A percentile compares a stretch with the other conserved stretches of the same genome.
Conservation (phyloP, 2,888 invertebrate genomes). For the Anticlea derivata region DNA sequence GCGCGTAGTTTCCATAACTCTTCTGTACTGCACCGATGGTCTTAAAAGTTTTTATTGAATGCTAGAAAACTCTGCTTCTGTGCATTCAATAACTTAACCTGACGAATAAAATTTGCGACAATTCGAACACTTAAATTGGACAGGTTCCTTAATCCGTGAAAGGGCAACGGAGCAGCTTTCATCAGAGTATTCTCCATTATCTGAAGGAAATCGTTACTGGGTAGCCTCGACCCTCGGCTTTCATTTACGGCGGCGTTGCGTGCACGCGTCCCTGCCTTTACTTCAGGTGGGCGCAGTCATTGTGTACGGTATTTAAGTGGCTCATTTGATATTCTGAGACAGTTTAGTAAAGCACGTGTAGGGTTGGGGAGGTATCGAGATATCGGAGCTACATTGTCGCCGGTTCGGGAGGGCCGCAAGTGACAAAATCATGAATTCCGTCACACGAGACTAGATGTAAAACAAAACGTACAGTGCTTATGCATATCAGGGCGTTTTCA, state of each 20-base stretch:
- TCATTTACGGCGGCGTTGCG: slow-evolving; percentile 79
- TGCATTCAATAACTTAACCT: slow-evolving; percentile 63
- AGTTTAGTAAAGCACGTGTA: slow-evolving; percentile 77
- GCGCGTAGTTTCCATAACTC: slow-evolving; percentile 65
- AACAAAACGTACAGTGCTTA: slow-evolving; percentile 6
- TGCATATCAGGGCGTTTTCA: not conserved
- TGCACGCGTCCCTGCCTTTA: slow-evolving; percentile 79
- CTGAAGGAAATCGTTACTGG: slow-evolving; percentile 82
- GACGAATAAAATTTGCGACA: slow-evolving; percentile 68
- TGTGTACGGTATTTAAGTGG: slow-evolving; percentile 81
- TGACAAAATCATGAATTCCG: slow-evolving; percentile 49
- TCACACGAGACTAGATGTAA: slow-evolving; percentile 49
- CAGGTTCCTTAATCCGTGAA: slow-evolving; percentile 74
- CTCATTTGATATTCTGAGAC: slow-evolving; percentile 83
- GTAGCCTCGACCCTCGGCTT: slow-evolving; percentile 73
- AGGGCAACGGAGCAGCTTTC: slow-evolving; percentile 77
- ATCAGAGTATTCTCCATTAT: slow-evolving; percentile 82
- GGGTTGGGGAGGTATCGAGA: slow-evolving; percentile 62
- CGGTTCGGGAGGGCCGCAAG: slow-evolving; percentile 35
- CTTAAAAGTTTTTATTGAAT: slow-evolving; percentile 53
- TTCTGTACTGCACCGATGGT: slow-evolving; percentile 46
- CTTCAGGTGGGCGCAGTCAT: slow-evolving; percentile 81
- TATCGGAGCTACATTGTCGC: slow-evolving; percentile 43
- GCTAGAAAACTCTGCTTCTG: slow-evolving; percentile 48
- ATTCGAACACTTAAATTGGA: slow-evolving; percentile 69